A percentile compares a stretch with the other conserved stretches of the same genome.
Conservation (phyloP, 1,140 invertebrate species). For the Drosophila lacteicornis region DNA sequence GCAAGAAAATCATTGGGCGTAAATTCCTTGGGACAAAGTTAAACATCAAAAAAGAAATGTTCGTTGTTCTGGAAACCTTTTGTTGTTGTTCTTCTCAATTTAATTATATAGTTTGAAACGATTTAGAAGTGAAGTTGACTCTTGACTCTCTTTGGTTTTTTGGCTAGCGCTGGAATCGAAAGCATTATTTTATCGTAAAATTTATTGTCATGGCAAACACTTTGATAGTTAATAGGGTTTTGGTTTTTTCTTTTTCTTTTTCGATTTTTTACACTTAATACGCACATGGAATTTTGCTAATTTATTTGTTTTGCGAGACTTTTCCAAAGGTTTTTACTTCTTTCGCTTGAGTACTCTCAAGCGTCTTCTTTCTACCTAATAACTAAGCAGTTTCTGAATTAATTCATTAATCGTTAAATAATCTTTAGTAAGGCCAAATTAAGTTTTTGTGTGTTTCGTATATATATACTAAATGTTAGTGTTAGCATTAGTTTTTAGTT, state of each 20-base stretch:
- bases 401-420: conserved; percentile 69
- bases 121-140: conserved; percentile 54
- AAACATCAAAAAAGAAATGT: conserved; percentile 69
- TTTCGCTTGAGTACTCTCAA: not conserved
- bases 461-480: conserved; percentile 60
- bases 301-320: conserved; percentile 62
- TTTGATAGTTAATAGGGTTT: conserved; percentile 70
- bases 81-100: conserved; percentile 16
- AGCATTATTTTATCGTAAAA: conserved; percentile 70
- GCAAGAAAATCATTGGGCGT: conserved; percentile 60
- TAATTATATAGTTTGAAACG: conserved; percentile 41
- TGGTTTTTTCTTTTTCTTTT: conserved; percentile 15
- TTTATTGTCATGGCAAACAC: conserved; percentile 82
- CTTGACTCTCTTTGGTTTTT: conserved; percentile 19
- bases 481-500: conserved; percentile 41
- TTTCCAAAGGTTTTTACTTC: conserved; percentile 61
- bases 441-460: conserved; percentile 57
- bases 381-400: conserved; percentile 41
- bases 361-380: conserved; percentile 20
- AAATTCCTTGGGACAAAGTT: conserved; percentile 53
- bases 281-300: conserved; percentile 75
- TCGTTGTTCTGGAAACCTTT: conserved; percentile 85
- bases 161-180: conserved; percentile 48
- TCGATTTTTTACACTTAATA: conserved; percentile 58
- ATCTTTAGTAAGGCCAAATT: conserved; percentile 82